phyloP scores from a whole-genome alignment of 2,113 vertebrate species.

The Dolichallabes microphthalmus region DNA sequence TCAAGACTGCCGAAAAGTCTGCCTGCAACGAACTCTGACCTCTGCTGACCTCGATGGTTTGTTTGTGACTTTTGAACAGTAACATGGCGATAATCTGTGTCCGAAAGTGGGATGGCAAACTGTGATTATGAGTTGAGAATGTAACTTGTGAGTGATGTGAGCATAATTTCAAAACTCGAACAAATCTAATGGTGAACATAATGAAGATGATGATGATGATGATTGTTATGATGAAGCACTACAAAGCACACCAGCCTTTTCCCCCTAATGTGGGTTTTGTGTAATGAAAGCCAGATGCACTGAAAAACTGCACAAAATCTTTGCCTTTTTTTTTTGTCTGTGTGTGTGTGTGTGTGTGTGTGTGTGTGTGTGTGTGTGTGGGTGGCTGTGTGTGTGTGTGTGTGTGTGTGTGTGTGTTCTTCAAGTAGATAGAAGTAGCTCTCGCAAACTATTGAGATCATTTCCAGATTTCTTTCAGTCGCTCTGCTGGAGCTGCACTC shows the following conservation, averaged over 20 bases:
- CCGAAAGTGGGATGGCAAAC: not conserved
- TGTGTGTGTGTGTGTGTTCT: not conserved
- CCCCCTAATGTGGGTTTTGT: not conserved
- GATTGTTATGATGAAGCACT: conserved; percentile 31
- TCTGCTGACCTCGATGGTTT: not conserved
- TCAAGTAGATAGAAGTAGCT: not conserved
- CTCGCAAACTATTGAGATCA: not conserved
- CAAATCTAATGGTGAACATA: not conserved
- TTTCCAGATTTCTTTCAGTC: conserved; percentile 5
- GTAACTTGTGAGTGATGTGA: not conserved
- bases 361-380: too few relatives aligned
- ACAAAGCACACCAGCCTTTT: not conserved
- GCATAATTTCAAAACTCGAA: not conserved
- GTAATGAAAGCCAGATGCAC: conserved; percentile 21
- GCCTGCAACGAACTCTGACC: conserved; percentile 80
- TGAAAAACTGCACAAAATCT: not conserved
- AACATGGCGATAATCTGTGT: too few relatives aligned
- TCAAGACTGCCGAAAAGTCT: conserved; percentile 83
- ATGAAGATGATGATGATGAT: not conserved
- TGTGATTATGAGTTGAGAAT: not conserved
- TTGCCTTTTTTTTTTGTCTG: not conserved
- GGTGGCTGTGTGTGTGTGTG: too few relatives aligned
- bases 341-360: not conserved
- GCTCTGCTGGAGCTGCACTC: not conserved
- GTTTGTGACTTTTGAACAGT: not conserved